Evolutionary conservation across 2,888 invertebrate genomes (phyloP).

Genomic region (Lathronympha strigana): DNA sequence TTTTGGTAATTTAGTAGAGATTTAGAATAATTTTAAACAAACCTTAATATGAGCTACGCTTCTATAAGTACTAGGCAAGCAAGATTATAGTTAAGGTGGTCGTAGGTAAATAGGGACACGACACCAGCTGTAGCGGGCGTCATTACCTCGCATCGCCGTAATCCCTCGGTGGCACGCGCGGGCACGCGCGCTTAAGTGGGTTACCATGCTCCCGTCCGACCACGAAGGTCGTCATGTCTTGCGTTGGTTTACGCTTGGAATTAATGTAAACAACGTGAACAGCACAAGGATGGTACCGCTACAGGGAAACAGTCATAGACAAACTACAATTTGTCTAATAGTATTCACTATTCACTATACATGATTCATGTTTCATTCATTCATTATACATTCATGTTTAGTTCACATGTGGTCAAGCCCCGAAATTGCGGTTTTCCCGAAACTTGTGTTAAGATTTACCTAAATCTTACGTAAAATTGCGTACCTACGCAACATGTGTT

Average conservation of each 20-base stretch:
- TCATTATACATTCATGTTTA: not conserved
- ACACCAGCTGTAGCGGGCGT: slow-evolving; percentile 63
- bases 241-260: slow-evolving; percentile 30
- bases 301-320: not conserved
- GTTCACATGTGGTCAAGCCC: not conserved
- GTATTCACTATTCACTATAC: too few species aligned
- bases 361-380: too few species aligned
- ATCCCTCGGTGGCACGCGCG: slow-evolving; percentile 69
- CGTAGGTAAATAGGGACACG: slow-evolving; percentile 44
- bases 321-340: too few species aligned
- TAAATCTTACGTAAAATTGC: too few species aligned
- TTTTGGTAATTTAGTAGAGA: too few species aligned
- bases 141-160: slow-evolving; percentile 59
- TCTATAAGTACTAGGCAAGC: slow-evolving; percentile 25
- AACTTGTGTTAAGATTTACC: not conserved
- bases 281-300: not conserved
- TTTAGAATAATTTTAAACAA: too few species aligned
- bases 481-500: not conserved
- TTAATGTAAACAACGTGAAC: slow-evolving; percentile 10
- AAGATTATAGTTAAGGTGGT: slow-evolving; percentile 15
- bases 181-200: slow-evolving; percentile 74
- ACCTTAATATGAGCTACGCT: not conserved
- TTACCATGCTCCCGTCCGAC: slow-evolving; percentile 64
- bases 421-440: not conserved
- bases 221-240: slow-evolving; percentile 66